Evolutionary conservation across 2,797 vertebrate genomes (phyloP).

Genomic region (Florisuga fusca): DNA sequence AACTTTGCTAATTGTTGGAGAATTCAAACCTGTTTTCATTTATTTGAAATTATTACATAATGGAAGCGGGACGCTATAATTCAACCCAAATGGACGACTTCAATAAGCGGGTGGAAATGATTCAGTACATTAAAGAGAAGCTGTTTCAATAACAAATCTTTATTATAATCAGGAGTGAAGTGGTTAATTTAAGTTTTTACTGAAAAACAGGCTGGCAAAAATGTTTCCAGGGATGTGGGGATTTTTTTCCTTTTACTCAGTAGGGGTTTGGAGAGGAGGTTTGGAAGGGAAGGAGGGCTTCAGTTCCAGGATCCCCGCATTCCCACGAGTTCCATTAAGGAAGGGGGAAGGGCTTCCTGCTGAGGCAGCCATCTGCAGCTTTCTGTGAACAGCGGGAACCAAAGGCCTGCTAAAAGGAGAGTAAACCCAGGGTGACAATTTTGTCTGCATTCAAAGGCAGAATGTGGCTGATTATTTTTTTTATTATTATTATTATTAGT

Average conservation of each 20-base stretch:
- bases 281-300: conserved; percentile 91
- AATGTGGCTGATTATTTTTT: conserved; percentile 40
- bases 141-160: conserved; percentile 76
- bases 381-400: conserved; percentile 84
- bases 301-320: conserved; percentile 90
- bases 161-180: conserved; percentile 80
- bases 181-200: conserved; percentile 82
- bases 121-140: conserved; percentile 79
- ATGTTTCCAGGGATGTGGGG: conserved; percentile 77
- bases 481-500: conserved; percentile 1
- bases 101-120: conserved; percentile 78
- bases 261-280: conserved; percentile 84
- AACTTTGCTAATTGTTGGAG: conserved; percentile 78
- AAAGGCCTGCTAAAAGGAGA: conserved; percentile 76
- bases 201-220: conserved; percentile 80
- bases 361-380: conserved; percentile 85
- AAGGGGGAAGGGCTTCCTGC: conserved; percentile 91
- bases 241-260: conserved; percentile 77
- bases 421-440: conserved; percentile 75
- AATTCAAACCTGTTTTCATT: conserved; percentile 80
- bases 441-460: conserved; percentile 71
- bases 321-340: conserved; percentile 94
- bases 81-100: conserved; percentile 80
- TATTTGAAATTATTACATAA: conserved; percentile 81
- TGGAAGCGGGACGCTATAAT: conserved; percentile 76